Evolutionary conservation across 2,888 invertebrate species (phyloP).

Genomic region (Salpingus planirostris): DNA sequence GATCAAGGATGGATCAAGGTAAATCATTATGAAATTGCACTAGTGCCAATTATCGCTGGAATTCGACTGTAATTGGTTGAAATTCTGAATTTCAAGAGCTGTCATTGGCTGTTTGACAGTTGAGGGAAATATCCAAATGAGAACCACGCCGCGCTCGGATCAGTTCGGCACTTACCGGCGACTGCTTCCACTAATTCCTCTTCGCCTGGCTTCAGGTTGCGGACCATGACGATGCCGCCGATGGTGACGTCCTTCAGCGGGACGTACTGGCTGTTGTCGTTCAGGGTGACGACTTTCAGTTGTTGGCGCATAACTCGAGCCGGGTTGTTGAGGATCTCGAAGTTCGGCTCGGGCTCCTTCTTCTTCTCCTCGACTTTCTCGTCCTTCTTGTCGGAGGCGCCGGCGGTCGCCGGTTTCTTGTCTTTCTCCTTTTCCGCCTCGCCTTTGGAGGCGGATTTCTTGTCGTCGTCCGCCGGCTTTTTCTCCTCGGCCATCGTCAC

Average conservation of each 20-base stretch:
- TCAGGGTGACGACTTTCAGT: constrained; percentile 64
- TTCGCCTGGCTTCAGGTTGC: constrained; percentile 68
- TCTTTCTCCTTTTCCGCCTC: constrained; percentile 30
- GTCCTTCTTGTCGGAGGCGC: constrained; percentile 40
- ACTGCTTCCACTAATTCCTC: constrained; percentile 90
- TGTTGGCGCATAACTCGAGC: constrained; percentile 92
- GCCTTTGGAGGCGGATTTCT: constrained; percentile 27
- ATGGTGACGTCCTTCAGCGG: constrained; percentile 88
- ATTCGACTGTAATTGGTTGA: too few species aligned
- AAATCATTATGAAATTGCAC: too few species aligned
- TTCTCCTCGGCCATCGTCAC: constrained; percentile 29
- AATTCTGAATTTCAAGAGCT: too few species aligned
- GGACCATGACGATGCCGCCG: constrained; percentile 94
- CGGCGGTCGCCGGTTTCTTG: constrained; percentile 24
- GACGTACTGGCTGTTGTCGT: constrained; percentile 71
- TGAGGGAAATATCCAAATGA: too few species aligned
- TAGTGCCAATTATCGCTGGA: too few species aligned
- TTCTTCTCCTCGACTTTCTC: constrained; percentile 48
- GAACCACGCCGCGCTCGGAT: too few species aligned
- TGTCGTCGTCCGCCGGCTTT: constrained; percentile 38
- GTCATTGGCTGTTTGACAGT: too few species aligned
- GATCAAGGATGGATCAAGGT: too few species aligned
- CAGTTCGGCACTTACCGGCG: constrained; percentile 56
- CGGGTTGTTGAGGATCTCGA: constrained; percentile 89
- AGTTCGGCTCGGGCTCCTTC: constrained; percentile 87